Evolutionary conservation across 2,113 vertebrate species (phyloP), one percentile per base, ranked within the genome.

Genomic region (Acanthochromis polyacanthus): DNA sequence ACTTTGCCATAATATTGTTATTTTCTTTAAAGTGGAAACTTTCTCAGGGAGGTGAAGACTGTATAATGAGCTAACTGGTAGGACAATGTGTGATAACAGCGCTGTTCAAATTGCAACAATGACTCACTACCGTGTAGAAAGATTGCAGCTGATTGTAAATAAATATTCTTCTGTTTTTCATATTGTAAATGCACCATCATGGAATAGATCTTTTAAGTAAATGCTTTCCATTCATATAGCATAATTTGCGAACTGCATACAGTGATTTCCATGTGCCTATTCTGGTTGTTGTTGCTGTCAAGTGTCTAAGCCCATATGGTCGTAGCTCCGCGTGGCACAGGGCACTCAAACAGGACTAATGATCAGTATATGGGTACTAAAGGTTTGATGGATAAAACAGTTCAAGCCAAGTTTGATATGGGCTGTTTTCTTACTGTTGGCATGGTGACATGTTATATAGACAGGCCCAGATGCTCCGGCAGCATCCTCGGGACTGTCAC

Each of bases 401-500:
- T 60, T 66, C 2, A 62, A 36, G 69, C 53, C 40, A 72, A 83
- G 64, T 71, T 72, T 64, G 48, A 63, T 66, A 10, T 16, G 46
- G 15, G 38, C 36, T 53, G 70, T 57, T 78, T 61, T 75, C 59
- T 81, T 20, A 14, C 74, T 55, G 66, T 50, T 81, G 86, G 78
- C 83, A 84, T 32, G 45, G 46, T 51, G 85, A 86, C 77, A 72
- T 59, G 73, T 85, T 66, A 65, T 28, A 78, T 23, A 86, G 91
- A 85, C 90, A 78, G 88, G 85, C 82, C 91, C 93, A 95, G 91
- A 93, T 94, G 92, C 78, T 86, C 67, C 79, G 55, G 73, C 80
- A 64, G 51, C 84, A 64, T 86, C 84, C 82, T 75, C 53, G 73
- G 87, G 87, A 87, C 88, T 82, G 84, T 87, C 79, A 82, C 71